Evolutionary conservation across 2,797 vertebrate species (phyloP).

Genomic region (Liparis tanakae): DNA sequence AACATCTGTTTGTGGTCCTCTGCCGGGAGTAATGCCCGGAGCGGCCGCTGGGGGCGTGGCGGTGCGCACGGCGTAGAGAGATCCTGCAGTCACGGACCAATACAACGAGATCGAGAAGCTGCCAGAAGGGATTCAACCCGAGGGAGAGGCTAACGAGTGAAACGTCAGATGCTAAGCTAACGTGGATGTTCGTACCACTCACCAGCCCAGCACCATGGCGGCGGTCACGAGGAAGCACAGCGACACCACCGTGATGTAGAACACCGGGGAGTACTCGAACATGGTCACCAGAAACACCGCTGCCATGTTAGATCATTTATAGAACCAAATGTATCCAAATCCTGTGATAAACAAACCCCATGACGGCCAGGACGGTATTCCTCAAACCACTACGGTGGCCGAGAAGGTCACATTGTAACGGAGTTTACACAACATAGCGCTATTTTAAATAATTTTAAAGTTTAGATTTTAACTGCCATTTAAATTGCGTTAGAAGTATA

Average conservation of each 20-base stretch:
- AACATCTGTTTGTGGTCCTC: no score
- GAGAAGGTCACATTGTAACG: not conserved
- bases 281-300: constrained; percentile 89
- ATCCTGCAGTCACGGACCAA: not conserved
- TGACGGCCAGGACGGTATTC: constrained; percentile 38
- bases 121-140: not conserved
- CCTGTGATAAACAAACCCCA: not conserved
- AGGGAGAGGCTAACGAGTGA: not conserved
- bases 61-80: not conserved
- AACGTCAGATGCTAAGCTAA: constrained; percentile 29
- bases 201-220: constrained; percentile 93
- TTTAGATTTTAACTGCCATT: not conserved
- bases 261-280: constrained; percentile 93
- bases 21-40: no score
- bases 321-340: not conserved
- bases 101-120: not conserved
- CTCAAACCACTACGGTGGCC: constrained; percentile 46
- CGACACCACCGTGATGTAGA: constrained; percentile 91
- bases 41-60: not conserved
- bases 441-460: not conserved
- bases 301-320: constrained; percentile 79
- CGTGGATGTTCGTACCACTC: constrained; percentile 53
- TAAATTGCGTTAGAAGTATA: not conserved
- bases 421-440: no score
- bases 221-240: constrained; percentile 94